Percentiles rank a stretch among this genome's conserved stretches.
phyloP scores from a whole-genome alignment of 2,888 invertebrate species.

The Silvanus unidentatus region DNA sequence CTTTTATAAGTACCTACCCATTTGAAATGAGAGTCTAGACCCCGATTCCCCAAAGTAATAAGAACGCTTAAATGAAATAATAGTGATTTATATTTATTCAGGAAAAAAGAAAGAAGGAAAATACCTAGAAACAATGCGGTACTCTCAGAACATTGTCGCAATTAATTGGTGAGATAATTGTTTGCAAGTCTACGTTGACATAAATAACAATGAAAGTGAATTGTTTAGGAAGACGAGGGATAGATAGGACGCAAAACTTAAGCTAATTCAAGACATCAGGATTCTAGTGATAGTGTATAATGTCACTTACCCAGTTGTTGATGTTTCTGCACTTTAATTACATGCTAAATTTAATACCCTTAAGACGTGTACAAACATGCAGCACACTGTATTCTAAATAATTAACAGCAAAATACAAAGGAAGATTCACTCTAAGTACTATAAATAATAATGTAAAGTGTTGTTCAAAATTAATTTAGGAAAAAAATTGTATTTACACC shows the following conservation, averaged over 20 bases:
- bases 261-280: slow-evolving; percentile 28
- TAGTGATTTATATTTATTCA: no score
- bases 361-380: slow-evolving; percentile 27
- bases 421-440: slow-evolving; percentile 8
- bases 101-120: no score
- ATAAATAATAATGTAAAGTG: slow-evolving; percentile 11
- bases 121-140: no score
- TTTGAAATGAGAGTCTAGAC: slow-evolving; percentile 11
- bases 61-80: no score
- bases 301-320: slow-evolving; percentile 28
- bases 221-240: no score
- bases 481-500: no score
- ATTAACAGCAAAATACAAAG: slow-evolving; percentile 14
- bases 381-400: slow-evolving; percentile 13
- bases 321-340: slow-evolving; percentile 31
- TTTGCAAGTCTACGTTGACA: no score
- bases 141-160: no score
- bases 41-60: background rate
- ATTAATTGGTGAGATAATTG: no score
- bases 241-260: background rate
- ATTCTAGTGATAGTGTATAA: slow-evolving; percentile 27
- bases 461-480: no score
- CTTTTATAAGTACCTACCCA: no score
- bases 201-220: no score
- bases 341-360: slow-evolving; percentile 32